Evolutionary conservation across 2,888 invertebrate species (phyloP).

Genomic region (Ramazzottius varieornatus): DNA sequence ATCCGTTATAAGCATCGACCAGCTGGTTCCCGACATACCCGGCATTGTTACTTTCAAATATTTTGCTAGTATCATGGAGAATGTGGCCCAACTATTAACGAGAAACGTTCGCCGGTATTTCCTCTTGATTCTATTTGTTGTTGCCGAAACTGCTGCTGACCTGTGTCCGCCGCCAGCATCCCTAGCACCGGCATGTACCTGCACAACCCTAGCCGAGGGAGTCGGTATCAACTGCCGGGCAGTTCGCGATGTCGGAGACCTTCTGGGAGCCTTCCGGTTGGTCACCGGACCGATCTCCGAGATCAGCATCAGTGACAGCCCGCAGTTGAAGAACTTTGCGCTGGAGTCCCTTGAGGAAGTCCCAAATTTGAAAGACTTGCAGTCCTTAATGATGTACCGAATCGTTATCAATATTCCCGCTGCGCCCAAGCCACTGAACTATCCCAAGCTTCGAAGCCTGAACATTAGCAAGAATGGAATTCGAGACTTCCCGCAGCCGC

Average conservation of each 20-base stretch:
- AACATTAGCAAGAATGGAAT: constrained; percentile 3
- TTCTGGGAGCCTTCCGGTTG: background rate
- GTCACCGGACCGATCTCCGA: background rate
- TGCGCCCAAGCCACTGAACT: background rate
- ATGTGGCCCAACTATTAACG: no score
- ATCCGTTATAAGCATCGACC: no score
- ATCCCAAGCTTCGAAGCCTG: background rate
- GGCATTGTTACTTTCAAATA: no score
- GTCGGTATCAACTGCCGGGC: background rate
- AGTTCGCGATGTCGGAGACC: background rate
- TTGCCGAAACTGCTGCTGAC: no score
- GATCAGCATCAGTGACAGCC: background rate
- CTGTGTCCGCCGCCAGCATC: background rate
- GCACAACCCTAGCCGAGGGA: background rate
- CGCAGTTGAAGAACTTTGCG: background rate
- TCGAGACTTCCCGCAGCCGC: background rate
- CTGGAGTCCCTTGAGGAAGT: background rate
- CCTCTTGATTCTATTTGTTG: no score
- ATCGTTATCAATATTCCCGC: background rate
- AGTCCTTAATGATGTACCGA: background rate
- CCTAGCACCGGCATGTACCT: background rate
- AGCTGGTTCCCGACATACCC: no score
- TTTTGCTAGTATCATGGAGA: no score
- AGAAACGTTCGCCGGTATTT: no score
- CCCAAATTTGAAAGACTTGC: background rate